phyloP scores from a whole-genome alignment of 2,888 invertebrate genomes.

The Cantharis lateralis region DNA sequence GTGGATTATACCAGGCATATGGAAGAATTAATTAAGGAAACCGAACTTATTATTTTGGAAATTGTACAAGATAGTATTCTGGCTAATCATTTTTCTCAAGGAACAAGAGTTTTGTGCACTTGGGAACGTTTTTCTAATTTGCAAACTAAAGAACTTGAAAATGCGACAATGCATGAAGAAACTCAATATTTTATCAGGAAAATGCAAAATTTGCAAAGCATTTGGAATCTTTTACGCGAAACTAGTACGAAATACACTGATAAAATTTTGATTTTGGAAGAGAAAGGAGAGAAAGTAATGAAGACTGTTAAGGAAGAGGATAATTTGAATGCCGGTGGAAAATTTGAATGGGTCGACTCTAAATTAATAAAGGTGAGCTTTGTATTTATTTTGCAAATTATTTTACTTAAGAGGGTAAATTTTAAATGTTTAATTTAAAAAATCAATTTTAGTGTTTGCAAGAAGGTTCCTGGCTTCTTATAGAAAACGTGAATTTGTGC shows the following conservation, averaged over 20 bases:
- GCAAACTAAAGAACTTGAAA: constrained; percentile 15
- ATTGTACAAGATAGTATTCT: constrained; percentile 59
- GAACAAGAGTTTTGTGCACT: constrained; percentile 43
- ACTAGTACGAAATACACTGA: constrained; percentile 43
- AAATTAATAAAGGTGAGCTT: constrained; percentile 73
- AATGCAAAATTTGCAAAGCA: constrained; percentile 48
- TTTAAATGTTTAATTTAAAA: background rate
- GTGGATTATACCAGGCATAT: constrained; percentile 75
- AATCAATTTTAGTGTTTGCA: constrained; percentile 66
- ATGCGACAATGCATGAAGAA: constrained; percentile 54
- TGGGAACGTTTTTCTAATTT: constrained; percentile 48
- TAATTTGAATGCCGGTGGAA: constrained; percentile 80
- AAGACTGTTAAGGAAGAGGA: constrained; percentile 59
- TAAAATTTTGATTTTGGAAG: constrained; percentile 10
- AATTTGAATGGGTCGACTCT: constrained; percentile 93
- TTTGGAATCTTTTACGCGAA: constrained; percentile 38
- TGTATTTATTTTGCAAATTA: background rate
- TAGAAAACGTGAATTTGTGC: constrained; percentile 94
- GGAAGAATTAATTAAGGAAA: constrained; percentile 67
- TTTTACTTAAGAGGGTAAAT: background rate
- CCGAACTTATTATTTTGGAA: constrained; percentile 61
- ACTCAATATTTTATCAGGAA: constrained; percentile 55
- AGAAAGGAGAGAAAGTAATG: constrained; percentile 36
- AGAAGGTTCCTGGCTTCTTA: constrained; percentile 81
- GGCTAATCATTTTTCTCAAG: constrained; percentile 38